These are phyloP conservation scores for Strix uralensis DNA, from an alignment of 2,113 vertebrate genomes.

Conservation along the genomic window DNA sequence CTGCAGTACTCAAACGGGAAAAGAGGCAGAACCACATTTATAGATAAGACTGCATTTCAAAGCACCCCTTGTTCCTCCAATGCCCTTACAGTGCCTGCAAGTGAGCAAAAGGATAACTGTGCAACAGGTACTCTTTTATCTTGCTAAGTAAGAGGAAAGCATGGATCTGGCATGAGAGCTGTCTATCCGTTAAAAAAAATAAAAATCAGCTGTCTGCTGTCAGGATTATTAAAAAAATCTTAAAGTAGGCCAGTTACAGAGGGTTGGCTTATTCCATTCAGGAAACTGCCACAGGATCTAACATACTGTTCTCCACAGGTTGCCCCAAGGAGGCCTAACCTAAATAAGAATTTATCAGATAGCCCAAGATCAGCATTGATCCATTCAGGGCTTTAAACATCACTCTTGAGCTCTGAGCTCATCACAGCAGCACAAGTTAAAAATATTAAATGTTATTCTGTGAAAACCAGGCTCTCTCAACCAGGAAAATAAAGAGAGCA, in stretches of 20 bases:
- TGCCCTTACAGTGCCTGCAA: neutral
- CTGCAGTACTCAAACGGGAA: neutral
- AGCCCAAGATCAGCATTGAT: neutral
- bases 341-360: neutral
- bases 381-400: neutral
- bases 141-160: neutral
- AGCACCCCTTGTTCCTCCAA: neutral
- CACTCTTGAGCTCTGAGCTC: neutral
- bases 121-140: neutral
- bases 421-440: neutral
- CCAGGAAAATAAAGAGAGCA: neutral
- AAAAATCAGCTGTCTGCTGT: neutral
- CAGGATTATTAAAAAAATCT: neutral
- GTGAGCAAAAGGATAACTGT: neutral
- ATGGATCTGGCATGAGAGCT: neutral
- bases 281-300: neutral
- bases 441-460: neutral
- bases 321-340: neutral
- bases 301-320: neutral
- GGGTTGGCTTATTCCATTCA: neutral
- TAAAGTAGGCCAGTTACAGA: neutral
- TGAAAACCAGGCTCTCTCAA: neutral
- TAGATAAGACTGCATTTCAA: conserved; percentile 30
- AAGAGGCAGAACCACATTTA: neutral
- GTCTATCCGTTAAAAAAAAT: neutral